Evolutionary conservation across 2,113 vertebrate genomes (phyloP).

Genomic region (Corythornis cristatus): DNA sequence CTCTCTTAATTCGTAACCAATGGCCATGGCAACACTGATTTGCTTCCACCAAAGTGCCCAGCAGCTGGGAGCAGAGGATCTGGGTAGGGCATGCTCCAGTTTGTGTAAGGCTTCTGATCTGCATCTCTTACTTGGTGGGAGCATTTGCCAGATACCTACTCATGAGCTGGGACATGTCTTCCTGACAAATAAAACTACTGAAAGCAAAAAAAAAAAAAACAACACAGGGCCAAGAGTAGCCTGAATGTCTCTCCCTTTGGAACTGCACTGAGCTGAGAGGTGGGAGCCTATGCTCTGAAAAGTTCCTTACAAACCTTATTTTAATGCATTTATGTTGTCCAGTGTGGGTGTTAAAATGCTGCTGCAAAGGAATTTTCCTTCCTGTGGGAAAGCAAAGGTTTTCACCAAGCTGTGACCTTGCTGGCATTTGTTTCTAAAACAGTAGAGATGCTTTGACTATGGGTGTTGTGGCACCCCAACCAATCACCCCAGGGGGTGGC

Average conservation of each 20-base stretch:
- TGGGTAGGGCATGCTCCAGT: background rate
- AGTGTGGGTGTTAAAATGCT: too few species aligned
- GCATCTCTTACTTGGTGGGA: background rate
- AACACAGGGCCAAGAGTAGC: background rate
- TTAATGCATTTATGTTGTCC: background rate
- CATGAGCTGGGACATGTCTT: background rate
- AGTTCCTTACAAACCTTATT: background rate
- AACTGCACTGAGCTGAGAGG: background rate
- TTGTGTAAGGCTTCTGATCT: background rate
- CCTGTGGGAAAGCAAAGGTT: too few species aligned
- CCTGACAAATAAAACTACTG: background rate
- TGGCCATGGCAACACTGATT: background rate
- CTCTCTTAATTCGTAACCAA: background rate
- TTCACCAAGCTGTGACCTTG: too few species aligned
- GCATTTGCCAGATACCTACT: background rate
- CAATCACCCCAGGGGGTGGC: too few species aligned
- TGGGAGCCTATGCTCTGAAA: background rate
- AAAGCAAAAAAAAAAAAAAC: background rate
- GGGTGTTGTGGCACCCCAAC: too few species aligned
- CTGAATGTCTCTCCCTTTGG: background rate
- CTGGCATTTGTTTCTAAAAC: too few species aligned
- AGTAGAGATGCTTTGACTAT: too few species aligned
- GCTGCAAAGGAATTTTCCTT: too few species aligned
- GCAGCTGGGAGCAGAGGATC: background rate
- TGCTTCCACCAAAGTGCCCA: background rate